These are phyloP conservation scores for Ctenosaura bakeri DNA, from an alignment of 2,797 vertebrate species.

Conservation along the genomic window DNA sequence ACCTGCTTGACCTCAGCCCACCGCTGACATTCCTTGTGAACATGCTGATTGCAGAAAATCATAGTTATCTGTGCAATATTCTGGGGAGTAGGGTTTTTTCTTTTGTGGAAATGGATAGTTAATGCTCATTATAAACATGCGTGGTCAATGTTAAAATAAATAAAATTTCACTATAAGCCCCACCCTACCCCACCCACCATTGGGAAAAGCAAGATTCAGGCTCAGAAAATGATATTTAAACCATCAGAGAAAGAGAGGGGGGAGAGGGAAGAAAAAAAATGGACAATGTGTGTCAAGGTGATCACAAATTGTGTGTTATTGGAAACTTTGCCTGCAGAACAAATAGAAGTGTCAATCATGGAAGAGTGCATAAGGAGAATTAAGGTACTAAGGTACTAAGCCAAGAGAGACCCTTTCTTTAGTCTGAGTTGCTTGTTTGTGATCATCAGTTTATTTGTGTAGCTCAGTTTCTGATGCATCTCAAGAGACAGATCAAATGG, in stretches of 20 bases:
- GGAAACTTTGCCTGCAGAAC: neutral
- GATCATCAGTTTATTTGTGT: neutral
- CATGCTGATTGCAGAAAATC: no score
- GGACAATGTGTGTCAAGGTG: slow-evolving; percentile 20
- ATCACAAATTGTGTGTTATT: slow-evolving; percentile 54
- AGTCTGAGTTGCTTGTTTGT: neutral
- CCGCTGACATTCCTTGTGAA: no score
- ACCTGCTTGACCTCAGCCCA: no score
- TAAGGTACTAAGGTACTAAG: neutral
- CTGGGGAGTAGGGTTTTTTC: no score
- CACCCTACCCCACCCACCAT: neutral
- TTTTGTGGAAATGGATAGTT: neutral
- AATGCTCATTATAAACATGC: neutral
- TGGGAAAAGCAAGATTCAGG: neutral
- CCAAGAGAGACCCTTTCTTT: neutral
- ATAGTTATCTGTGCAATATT: no score
- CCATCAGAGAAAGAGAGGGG: neutral
- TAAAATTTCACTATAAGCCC: neutral
- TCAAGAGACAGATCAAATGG: slow-evolving; percentile 7
- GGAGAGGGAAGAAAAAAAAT: neutral
- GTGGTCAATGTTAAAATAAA: neutral
- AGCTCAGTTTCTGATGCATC: neutral
- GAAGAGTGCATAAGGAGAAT: slow-evolving; percentile 11
- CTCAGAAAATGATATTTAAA: neutral
- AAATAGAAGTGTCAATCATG: slow-evolving; percentile 61